Conservation (phyloP, 2,113 vertebrate genomes). For the Odocoileus virginianus region DNA sequence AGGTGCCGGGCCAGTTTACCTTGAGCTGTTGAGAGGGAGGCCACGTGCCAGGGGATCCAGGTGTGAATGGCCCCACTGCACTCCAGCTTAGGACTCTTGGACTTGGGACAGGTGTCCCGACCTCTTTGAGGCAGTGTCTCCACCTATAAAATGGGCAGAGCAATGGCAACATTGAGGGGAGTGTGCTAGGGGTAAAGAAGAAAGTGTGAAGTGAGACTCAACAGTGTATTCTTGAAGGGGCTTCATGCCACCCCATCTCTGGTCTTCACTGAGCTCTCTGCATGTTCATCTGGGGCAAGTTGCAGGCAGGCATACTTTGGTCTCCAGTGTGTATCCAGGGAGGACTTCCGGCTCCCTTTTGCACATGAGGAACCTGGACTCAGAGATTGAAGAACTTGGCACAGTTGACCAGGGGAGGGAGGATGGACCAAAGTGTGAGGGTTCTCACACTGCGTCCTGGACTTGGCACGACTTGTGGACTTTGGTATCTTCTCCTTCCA, state of each 20-base stretch:
- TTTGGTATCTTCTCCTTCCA: fast-evolving
- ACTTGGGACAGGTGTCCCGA: neutral
- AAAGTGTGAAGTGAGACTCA: fast-evolving
- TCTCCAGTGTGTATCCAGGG: neutral
- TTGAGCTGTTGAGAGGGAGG: fast-evolving
- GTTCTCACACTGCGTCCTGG: fast-evolving
- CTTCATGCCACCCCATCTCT: fast-evolving
- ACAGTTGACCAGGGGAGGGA: fast-evolving
- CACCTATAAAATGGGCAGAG: neutral
- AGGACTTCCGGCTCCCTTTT: neutral
- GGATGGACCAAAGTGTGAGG: fast-evolving
- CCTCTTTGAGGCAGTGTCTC: neutral
- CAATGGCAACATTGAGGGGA: neutral
- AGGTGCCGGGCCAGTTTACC: fast-evolving
- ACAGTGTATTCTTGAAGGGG: neutral
- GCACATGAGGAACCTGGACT: fast-evolving
- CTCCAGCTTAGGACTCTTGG: neutral
- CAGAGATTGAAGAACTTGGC: neutral
- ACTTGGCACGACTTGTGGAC: neutral
- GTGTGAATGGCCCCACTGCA: fast-evolving
- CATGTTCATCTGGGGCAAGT: fast-evolving
- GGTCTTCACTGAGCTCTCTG: neutral
- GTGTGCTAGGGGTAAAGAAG: too few species aligned
- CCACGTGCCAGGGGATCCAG: neutral
- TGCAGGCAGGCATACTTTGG: fast-evolving